Conservation (phyloP, 2,113 vertebrate species). For the Microtus pennsylvanicus region DNA sequence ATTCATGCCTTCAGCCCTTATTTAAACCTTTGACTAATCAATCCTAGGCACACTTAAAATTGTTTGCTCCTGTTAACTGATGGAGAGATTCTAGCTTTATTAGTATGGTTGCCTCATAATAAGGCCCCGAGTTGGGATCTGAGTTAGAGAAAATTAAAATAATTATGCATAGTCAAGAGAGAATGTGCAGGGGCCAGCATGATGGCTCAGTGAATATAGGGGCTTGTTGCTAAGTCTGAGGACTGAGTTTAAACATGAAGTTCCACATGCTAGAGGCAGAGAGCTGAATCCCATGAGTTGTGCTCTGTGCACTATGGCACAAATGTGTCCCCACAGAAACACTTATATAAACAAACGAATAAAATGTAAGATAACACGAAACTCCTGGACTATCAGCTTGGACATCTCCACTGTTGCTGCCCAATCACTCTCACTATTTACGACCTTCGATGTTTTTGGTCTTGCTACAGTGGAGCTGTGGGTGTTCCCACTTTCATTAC, state of each 20-base stretch:
- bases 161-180: not conserved
- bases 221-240: not conserved
- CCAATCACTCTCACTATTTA: not conserved
- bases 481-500: fast-evolving
- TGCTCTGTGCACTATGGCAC: not conserved
- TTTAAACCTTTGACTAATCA: not conserved
- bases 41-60: not conserved
- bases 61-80: not conserved
- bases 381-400: not conserved
- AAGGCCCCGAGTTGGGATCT: not conserved
- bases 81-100: not conserved
- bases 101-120: not conserved
- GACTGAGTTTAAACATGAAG: not conserved
- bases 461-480: fast-evolving
- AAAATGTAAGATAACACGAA: not conserved
- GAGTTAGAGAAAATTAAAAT: not conserved
- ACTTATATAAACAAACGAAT: not conserved
- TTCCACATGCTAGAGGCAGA: not conserved
- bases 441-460: not conserved
- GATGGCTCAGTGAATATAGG: not conserved
- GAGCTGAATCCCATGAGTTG: not conserved
- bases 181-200: not conserved
- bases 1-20: not conserved
- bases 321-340: not conserved
- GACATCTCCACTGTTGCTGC: too few relatives aligned